These are phyloP conservation scores for Drosophila tanythrix DNA, from an alignment of 2,888 invertebrate species.

Conservation along the genomic window DNA sequence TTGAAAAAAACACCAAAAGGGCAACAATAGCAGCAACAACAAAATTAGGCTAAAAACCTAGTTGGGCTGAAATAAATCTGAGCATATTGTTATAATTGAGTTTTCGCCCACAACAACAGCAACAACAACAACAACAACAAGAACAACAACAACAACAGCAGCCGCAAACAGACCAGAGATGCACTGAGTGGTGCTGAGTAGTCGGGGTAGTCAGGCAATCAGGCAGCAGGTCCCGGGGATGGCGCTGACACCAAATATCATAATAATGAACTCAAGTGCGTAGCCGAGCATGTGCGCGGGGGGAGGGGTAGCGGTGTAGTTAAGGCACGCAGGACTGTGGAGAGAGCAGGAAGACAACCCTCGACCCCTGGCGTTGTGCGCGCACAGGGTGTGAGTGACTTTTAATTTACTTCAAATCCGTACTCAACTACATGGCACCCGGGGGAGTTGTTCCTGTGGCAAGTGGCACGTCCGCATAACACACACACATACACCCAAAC, in stretches of 20 bases:
- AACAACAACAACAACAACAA: neutral
- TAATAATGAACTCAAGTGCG: slow-evolving; percentile 73
- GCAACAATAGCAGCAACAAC: slow-evolving; percentile 35
- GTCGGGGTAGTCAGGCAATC: neutral
- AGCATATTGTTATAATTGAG: slow-evolving; percentile 85
- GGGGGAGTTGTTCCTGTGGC: slow-evolving; percentile 74
- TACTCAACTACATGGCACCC: slow-evolving; percentile 76
- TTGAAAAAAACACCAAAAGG: slow-evolving; percentile 28
- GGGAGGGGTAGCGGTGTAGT: neutral
- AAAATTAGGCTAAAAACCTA: slow-evolving; percentile 29
- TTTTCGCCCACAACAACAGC: slow-evolving; percentile 69
- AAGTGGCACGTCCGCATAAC: slow-evolving; percentile 67
- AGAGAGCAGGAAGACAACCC: slow-evolving; percentile 26
- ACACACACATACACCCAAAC: slow-evolving; percentile 1
- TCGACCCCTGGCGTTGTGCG: slow-evolving; percentile 13
- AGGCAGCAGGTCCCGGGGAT: slow-evolving; percentile 34
- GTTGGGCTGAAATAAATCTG: slow-evolving; percentile 80
- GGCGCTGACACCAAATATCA: slow-evolving; percentile 82
- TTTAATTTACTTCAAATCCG: slow-evolving; percentile 85
- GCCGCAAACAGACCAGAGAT: neutral
- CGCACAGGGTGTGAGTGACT: slow-evolving; percentile 81
- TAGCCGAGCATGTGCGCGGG: slow-evolving; percentile 6
- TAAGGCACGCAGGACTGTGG: neutral
- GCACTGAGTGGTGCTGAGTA: neutral
- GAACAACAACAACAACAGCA: neutral